A percentile compares a stretch with the other conserved stretches of the same genome.
These are phyloP conservation scores for Equus quagga DNA, from an alignment of 2,113 vertebrate species.

Conservation along the genomic window DNA sequence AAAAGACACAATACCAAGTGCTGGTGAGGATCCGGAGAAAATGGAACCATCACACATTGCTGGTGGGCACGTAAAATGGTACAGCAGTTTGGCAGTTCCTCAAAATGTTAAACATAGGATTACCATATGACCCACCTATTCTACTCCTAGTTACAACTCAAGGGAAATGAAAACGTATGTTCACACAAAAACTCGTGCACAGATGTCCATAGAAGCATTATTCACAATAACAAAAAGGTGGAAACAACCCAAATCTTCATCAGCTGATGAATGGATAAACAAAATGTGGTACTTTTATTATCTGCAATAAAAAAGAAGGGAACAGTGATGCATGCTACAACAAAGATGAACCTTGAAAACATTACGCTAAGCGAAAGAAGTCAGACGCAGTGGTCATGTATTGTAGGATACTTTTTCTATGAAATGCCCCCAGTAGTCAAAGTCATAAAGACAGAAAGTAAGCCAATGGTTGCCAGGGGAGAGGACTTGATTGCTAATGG, in stretches of 20 bases:
- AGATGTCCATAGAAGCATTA: neutral
- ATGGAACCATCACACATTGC: rapidly evolving
- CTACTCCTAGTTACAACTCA: neutral
- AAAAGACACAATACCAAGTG: neutral
- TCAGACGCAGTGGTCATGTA: rapidly evolving
- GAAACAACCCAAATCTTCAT: neutral
- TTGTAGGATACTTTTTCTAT: rapidly evolving
- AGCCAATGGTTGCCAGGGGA: neutral
- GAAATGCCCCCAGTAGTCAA: neutral
- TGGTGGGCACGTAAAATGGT: rapidly evolving
- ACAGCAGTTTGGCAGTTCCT: neutral
- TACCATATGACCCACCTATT: no score
- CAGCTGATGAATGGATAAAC: neutral
- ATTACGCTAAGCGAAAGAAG: no score
- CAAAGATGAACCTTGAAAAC: rapidly evolving
- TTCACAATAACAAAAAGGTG: neutral
- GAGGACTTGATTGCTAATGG: neutral
- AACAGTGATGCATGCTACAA: rapidly evolving
- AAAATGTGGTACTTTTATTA: neutral
- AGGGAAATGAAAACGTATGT: neutral
- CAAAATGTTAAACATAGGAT: neutral
- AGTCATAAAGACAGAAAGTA: neutral
- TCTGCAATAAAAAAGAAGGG: neutral
- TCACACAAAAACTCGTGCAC: neutral
- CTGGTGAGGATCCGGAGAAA: neutral